phyloP scores from a whole-genome alignment of 2,888 invertebrate species.

The Leucania comma region DNA sequence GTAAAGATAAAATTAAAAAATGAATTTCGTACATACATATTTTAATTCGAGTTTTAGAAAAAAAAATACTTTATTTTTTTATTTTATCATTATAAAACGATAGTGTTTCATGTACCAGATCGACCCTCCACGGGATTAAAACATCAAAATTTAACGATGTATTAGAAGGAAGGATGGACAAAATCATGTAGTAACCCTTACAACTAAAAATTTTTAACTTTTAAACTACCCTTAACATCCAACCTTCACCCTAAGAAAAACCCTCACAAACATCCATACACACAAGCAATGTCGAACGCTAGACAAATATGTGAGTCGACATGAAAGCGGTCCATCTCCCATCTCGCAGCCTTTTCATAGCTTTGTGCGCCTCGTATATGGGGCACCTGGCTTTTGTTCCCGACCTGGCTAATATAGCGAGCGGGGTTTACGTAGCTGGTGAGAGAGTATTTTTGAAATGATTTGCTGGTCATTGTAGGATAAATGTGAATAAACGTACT shows the following conservation, averaged over 20 bases:
- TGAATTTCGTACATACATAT: too few relatives aligned
- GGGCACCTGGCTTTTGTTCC: conserved; percentile 65
- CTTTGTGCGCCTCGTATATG: conserved; percentile 57
- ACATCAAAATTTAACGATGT: too few relatives aligned
- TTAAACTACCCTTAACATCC: not conserved
- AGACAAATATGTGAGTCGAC: conserved; percentile 54
- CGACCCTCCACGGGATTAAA: too few relatives aligned
- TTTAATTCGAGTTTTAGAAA: too few relatives aligned
- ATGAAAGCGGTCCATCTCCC: conserved; percentile 52
- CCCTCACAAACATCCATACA: conserved; percentile 9
- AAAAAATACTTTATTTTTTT: too few relatives aligned
- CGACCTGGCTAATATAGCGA: conserved; percentile 52
- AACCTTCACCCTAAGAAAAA: conserved; percentile 9
- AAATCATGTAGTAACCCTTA: too few relatives aligned
- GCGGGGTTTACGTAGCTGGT: conserved; percentile 15
- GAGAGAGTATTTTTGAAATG: conserved; percentile 24
- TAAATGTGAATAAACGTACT: too few relatives aligned
- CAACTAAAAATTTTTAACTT: not conserved
- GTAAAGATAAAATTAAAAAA: too few relatives aligned
- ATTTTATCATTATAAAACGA: too few relatives aligned
- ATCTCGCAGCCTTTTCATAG: conserved; percentile 58
- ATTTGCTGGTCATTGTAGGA: conserved; percentile 10
- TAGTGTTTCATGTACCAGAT: too few relatives aligned
- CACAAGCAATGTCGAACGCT: conserved; percentile 37
- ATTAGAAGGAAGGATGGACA: too few relatives aligned